Conservation (phyloP, 1,140 invertebrate genomes). For the Papilio dardanus region DNA sequence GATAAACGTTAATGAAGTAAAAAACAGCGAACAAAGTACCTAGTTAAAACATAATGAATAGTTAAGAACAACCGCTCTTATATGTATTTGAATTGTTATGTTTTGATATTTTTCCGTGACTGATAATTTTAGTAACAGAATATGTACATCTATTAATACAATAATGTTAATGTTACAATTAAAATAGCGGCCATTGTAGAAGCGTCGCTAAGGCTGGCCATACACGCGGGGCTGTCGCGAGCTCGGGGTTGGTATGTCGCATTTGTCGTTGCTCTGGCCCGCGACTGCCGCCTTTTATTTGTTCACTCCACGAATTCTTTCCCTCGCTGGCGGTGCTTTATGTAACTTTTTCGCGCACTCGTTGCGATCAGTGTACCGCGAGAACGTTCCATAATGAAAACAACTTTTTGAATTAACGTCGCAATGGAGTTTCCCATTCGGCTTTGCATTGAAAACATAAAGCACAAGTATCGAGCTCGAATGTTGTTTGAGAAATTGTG, state of each 20-base stretch:
- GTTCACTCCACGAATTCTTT: conserved; percentile 74
- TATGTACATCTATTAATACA: not conserved
- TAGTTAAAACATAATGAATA: no score
- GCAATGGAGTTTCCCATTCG: conserved; percentile 68
- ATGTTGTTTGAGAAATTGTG: conserved; percentile 56
- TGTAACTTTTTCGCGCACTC: conserved; percentile 62
- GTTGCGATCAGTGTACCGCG: conserved; percentile 61
- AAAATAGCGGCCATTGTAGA: conserved; percentile 43
- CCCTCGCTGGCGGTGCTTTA: conserved; percentile 66
- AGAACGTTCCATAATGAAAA: conserved; percentile 73
- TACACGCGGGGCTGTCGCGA: conserved; percentile 46
- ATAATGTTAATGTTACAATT: not conserved
- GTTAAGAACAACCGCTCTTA: no score
- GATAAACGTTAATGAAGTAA: not conserved
- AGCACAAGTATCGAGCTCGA: conserved; percentile 66
- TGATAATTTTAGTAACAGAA: not conserved
- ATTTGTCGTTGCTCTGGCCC: conserved; percentile 72
- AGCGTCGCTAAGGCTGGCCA: conserved; percentile 36
- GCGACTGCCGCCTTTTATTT: conserved; percentile 69
- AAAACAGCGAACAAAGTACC: no score
- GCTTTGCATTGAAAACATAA: conserved; percentile 75
- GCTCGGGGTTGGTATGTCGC: conserved; percentile 70
- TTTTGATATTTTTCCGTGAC: no score
- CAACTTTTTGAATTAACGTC: conserved; percentile 80
- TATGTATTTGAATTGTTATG: no score